Base-by-base conservation (phyloP, 92 coral and sea anemone species). In the Zoanthus gigantus region DNA sequence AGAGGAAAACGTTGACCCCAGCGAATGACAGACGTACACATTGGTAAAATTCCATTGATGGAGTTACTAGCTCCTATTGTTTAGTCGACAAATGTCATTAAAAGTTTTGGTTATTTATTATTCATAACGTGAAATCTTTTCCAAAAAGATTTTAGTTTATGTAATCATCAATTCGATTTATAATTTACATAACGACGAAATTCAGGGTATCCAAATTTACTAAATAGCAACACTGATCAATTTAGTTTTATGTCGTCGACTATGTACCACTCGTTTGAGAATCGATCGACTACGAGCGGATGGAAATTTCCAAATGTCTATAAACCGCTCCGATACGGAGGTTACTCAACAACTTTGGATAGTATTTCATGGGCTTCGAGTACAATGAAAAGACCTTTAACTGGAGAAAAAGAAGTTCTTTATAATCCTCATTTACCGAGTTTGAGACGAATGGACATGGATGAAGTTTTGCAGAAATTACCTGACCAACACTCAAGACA, bases 381-480 rank as follows among this genome's bases (percentile, higher is more conserved):
- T 17, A 46, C 75, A 42, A 58, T 18, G 46, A 45, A 66, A 56
- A 81, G 85, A 66, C 85, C 85, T 42, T 45, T 96, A 69, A 94
- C 99, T 6, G 92, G 95, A 0, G 94, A 92, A 17, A 96, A 96
- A 83, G 94, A 96, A 42, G 90, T 83, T 8, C 72, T 96, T 71
- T 96, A 96, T 77, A 95, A 96, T 72, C 99, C 99, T 1, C 67
- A 77, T 78, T 90, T 96, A 61, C 99, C 99, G 45, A 90, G 93
- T 16, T 88, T 96, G 30, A 85, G 99, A 71, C 91, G 99, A 14
- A 96, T 96, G 98, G 94, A 92, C 61, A 95, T 96, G 99, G 99
- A 96, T 48, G 98, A 94, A 44, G 94, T 92, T 13, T 50, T 92
- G 71, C 75, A 88, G 78, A 88, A 84, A 69, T 78, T 96, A 29